A percentile compares a stretch with the other conserved stretches of the same genome.
Evolutionary conservation across 2,888 invertebrate species (phyloP).

Genomic region (Gerris lacustris): DNA sequence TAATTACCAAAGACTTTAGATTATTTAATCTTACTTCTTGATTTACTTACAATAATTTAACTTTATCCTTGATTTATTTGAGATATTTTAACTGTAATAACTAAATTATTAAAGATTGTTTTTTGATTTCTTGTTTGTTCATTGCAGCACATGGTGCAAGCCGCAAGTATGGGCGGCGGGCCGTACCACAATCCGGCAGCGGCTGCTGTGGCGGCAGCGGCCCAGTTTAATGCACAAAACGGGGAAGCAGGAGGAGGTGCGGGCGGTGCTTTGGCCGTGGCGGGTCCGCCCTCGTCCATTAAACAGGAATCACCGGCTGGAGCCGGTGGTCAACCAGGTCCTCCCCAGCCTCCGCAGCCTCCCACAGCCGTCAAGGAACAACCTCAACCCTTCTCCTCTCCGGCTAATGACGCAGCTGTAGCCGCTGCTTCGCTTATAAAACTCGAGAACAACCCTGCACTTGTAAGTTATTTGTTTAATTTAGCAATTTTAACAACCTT

Average conservation of each 20-base stretch:
- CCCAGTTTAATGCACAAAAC: conserved; percentile 42
- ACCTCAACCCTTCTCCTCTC: neutral
- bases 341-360: conserved; percentile 33
- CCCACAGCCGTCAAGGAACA: conserved; percentile 47
- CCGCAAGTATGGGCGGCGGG: conserved; percentile 56
- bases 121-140: conserved; percentile 27
- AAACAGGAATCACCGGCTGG: conserved; percentile 37
- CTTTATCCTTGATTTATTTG: no score
- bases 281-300: conserved; percentile 36
- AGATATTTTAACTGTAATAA: no score
- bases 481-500: no score
- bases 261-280: conserved; percentile 34
- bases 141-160: conserved; percentile 87
- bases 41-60: no score
- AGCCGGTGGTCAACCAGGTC: conserved; percentile 30
- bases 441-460: neutral
- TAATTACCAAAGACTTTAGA: no score
- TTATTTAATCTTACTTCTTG: no score
- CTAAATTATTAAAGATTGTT: no score
- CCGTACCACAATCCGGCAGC: conserved; percentile 37
- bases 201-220: conserved; percentile 50
- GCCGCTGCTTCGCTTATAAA: neutral
- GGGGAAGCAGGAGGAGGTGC: conserved; percentile 47
- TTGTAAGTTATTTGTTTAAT: neutral
- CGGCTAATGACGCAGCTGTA: neutral